Conservation (phyloP, 2,888 invertebrate species). For the Epirrita christyi region DNA sequence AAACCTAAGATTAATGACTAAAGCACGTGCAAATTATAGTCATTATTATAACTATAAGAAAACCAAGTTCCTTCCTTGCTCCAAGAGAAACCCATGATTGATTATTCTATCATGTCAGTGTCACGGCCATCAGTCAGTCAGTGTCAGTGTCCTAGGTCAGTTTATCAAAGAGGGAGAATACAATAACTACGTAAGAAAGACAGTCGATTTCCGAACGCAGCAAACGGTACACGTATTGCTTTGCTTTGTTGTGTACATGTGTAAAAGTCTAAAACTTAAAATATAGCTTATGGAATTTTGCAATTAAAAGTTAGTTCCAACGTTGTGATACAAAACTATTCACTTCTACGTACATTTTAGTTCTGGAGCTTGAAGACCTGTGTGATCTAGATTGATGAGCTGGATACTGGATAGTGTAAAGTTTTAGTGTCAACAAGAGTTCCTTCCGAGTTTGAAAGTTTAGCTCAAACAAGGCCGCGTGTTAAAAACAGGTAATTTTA, state of each 20-base stretch:
- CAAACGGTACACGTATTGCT: background rate
- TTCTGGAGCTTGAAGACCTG: slow-evolving; percentile 11
- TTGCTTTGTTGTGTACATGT: too few relatives aligned
- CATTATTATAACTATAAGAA: too few relatives aligned
- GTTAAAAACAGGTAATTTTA: slow-evolving; percentile 57
- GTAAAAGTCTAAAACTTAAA: too few relatives aligned
- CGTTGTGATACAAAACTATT: background rate
- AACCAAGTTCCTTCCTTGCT: too few relatives aligned
- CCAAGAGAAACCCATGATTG: too few relatives aligned
- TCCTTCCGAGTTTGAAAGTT: slow-evolving; percentile 57
- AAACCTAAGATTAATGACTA: too few relatives aligned
- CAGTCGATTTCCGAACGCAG: slow-evolving; percentile 17
- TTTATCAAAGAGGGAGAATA: too few relatives aligned
- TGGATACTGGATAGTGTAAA: slow-evolving; percentile 22
- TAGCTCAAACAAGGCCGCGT: slow-evolving; percentile 59
- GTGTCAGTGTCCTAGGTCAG: too few relatives aligned
- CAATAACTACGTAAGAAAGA: too few relatives aligned
- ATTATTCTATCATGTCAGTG: too few relatives aligned
- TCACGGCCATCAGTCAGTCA: background rate
- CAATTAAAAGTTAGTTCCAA: background rate
- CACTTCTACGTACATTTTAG: background rate
- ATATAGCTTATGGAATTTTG: background rate
- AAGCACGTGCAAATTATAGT: too few relatives aligned
- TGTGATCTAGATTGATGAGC: slow-evolving; percentile 30
- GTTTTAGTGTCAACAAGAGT: slow-evolving; percentile 54